Evolutionary conservation across 2,113 vertebrate species (phyloP).

Genomic region (Elgaria multicarinata): DNA sequence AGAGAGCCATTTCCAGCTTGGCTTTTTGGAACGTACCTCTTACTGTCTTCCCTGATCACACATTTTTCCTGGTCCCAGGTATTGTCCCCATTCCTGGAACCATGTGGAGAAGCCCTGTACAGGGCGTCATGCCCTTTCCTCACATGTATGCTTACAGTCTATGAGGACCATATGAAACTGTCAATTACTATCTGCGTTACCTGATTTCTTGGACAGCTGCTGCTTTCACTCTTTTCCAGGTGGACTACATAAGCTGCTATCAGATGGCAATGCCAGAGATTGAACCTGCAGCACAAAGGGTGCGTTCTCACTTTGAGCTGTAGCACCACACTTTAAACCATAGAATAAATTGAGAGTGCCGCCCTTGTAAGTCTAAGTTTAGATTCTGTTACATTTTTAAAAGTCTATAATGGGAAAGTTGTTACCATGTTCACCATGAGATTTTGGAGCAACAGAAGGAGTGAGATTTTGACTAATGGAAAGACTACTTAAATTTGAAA

Average conservation of each 20-base stretch:
- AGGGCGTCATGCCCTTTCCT: too few relatives aligned
- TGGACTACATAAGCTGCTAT: neutral
- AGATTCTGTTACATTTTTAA: neutral
- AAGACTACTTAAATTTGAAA: slow-evolving; percentile 52
- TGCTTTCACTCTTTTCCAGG: neutral
- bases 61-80: neutral
- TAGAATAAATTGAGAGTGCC: neutral
- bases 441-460: slow-evolving; percentile 54
- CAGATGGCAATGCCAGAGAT: neutral
- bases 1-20: neutral
- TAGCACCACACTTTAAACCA: neutral
- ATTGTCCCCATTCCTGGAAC: neutral
- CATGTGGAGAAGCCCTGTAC: neutral
- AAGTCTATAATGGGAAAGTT: neutral
- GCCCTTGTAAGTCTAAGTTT: neutral
- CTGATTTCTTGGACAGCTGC: neutral
- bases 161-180: neutral
- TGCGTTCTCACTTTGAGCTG: neutral
- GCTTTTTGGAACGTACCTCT: neutral
- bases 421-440: neutral
- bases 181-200: neutral
- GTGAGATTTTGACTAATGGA: slow-evolving; percentile 56
- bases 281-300: neutral
- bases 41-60: neutral
- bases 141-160: neutral